Conservation (phyloP, 2,888 invertebrate genomes). For the Cryptophagus acutangulus region DNA sequence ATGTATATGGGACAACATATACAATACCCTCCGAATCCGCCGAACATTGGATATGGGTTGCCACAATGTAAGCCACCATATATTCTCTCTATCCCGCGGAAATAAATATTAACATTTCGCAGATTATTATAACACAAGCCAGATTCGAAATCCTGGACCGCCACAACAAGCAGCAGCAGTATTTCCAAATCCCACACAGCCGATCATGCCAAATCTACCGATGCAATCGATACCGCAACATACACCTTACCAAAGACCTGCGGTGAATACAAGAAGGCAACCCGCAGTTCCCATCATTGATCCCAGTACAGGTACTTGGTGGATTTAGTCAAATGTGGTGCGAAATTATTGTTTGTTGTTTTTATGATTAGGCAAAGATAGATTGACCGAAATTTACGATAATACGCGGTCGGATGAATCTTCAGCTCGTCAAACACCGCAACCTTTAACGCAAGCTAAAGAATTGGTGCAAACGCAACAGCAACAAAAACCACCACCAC, state of each 20-base stretch:
- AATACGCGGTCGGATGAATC: conserved; percentile 47
- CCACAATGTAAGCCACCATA: too few relatives aligned
- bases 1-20: conserved; percentile 22
- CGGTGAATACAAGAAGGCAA: conserved; percentile 30
- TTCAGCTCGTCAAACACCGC: conserved; percentile 51
- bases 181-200: conserved; percentile 24
- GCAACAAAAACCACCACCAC: too few relatives aligned
- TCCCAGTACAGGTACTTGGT: conserved; percentile 43
- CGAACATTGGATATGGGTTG: too few relatives aligned
- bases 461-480: conserved; percentile 38
- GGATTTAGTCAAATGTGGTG: neutral
- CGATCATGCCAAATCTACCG: conserved; percentile 15
- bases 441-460: conserved; percentile 43
- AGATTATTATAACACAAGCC: too few relatives aligned
- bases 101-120: too few relatives aligned
- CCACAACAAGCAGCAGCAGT: conserved; percentile 21
- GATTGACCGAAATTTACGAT: conserved; percentile 46
- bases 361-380: conserved; percentile 43
- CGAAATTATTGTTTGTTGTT: neutral
- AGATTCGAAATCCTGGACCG: too few relatives aligned
- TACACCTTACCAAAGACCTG: conserved; percentile 18
- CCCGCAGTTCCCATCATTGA: conserved; percentile 45
- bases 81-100: too few relatives aligned
- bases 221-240: conserved; percentile 18
- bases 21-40: conserved; percentile 18